Evolutionary conservation across 2,888 invertebrate genomes (phyloP), one percentile per base, ranked within the genome.

Genomic region (Elegia similella): DNA sequence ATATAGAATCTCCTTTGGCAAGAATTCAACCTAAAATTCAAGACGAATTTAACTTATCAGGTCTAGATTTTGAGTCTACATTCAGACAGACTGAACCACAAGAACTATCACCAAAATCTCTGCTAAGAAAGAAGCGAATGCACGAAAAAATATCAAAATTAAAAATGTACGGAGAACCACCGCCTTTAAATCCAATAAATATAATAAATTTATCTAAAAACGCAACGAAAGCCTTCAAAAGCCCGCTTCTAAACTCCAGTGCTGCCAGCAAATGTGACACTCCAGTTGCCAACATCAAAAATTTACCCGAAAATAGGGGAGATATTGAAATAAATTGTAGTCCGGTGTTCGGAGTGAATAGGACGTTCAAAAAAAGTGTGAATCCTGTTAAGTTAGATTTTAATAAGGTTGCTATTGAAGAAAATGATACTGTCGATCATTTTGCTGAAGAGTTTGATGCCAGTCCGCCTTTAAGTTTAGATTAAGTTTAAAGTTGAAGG

Each of bases 91-190:
- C 64, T 10, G 80, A 85, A 7, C 72, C 78, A 0, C 75, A 82
- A 63, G 74, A 81, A 0, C 32, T 86, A 8, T 78, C 86, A 0
- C 82, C 85, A 0, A 78, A 78, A 62, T 62, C 67, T 0, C 62
- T 85, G 47, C 58, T 73, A 34, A 75, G 86, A 43, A 89, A 86
- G 63, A 79, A 72, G 30, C 77, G 75, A 57, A 73, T 86, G 0
- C 76, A 81, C 10, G 84, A 86, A 57, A 92, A 88, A 66, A 85
- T 94, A 6, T 88, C 91, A 1, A 92, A 80, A 72, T 72, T 94
- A 55, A 86, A 86, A 75, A 82, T 80, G 69, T 93, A 93, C 48
- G 93, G 92, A 0, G 90, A 92, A 69, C 92, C 94, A 0, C 93
- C 93, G 0, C 86, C 92, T 0, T 69, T 93, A n/a, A 87, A 89